Percentiles rank a stretch among this genome's conserved stretches.
Conservation (phyloP, 2,888 invertebrate species). For the Notocelia uddmanniana region DNA sequence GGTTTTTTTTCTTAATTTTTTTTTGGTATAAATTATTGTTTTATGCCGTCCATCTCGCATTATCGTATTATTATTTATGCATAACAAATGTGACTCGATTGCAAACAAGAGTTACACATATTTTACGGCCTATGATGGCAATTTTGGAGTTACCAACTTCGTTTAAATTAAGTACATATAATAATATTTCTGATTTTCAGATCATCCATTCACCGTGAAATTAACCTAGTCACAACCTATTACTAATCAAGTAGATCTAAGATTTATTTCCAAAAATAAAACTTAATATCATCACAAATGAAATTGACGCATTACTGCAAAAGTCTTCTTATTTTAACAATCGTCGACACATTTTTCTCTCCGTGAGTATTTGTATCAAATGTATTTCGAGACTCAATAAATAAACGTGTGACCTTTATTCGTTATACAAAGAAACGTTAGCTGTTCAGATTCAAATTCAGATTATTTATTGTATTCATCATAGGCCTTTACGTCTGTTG, state of each 20-base stretch:
- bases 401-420: neutral
- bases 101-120: neutral
- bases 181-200: no score
- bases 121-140: neutral
- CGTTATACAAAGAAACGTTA: neutral
- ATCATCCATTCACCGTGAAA: no score
- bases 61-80: neutral
- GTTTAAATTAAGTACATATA: no score
- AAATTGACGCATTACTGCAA: neutral
- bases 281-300: neutral
- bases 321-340: slow-evolving; percentile 55
- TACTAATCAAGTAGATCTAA: neutral
- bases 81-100: neutral
- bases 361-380: slow-evolving; percentile 46
- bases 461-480: no score
- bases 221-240: neutral
- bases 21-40: no score
- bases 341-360: slow-evolving; percentile 67
- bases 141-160: no score
- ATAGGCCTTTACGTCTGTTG: no score
- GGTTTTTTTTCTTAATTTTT: no score
- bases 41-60: no score
- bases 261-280: no score
- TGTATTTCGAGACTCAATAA: neutral
- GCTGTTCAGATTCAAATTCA: neutral